Conservation (phyloP, 1,140 invertebrate genomes). For the Heliconius melpomene region DNA sequence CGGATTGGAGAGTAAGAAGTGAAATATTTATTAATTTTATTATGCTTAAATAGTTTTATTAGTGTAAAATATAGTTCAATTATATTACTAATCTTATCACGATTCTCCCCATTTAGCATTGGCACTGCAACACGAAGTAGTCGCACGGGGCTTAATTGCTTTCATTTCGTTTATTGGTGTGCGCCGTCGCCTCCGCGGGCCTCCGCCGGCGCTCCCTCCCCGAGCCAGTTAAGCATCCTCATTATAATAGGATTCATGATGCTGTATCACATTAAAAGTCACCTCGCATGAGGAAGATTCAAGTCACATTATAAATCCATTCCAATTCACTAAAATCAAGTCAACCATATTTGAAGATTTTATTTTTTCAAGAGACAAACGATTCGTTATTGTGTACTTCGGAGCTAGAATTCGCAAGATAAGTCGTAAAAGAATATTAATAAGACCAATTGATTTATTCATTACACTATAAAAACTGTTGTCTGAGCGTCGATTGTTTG, state of each 20-base stretch:
- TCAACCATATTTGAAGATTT: neutral
- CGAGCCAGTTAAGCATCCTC: neutral
- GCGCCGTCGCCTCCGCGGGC: constrained; percentile 14
- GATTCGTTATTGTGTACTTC: neutral
- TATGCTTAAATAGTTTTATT: neutral
- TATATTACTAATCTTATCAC: neutral
- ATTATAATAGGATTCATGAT: neutral
- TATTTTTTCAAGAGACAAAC: neutral
- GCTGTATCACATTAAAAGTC: neutral
- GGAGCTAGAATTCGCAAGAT: neutral
- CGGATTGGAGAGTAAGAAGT: no score
- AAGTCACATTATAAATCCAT: neutral
- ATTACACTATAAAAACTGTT: constrained; percentile 8
- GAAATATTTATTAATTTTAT: no score
- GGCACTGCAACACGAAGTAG: constrained; percentile 8
- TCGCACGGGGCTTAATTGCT: constrained; percentile 26
- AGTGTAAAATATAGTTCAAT: neutral
- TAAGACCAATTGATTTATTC: neutral
- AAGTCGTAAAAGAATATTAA: neutral
- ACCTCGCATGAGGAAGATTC: neutral
- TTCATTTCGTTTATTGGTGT: constrained; percentile 27
- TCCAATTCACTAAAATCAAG: neutral
- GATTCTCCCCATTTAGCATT: neutral
- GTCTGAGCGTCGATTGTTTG: neutral
- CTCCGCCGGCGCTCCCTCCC: neutral